Percentiles rank a stretch among this genome's conserved stretches.
phyloP scores from a whole-genome alignment of 2,888 invertebrate genomes.

The Pachymerium ferrugineum region DNA sequence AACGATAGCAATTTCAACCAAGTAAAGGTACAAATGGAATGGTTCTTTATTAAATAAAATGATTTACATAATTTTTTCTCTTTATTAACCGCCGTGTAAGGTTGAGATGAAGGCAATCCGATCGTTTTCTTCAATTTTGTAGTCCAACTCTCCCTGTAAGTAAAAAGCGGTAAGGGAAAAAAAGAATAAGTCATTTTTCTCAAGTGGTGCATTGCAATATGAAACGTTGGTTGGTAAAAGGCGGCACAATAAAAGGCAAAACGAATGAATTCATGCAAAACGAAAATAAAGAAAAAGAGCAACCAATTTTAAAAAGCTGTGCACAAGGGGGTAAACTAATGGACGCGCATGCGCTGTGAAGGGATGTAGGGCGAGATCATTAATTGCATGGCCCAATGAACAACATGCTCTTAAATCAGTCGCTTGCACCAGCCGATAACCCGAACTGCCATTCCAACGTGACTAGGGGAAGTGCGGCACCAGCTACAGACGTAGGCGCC shows the following conservation, averaged over 20 bases:
- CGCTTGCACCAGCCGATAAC: constrained; percentile 16
- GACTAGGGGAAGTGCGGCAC: background rate
- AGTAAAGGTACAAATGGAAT: background rate
- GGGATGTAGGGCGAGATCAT: constrained; percentile 21
- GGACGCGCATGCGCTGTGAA: constrained; percentile 11
- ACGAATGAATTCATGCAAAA: constrained; percentile 10
- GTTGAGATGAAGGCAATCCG: constrained; percentile 52
- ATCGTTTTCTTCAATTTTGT: constrained; percentile 48
- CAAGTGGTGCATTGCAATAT: background rate
- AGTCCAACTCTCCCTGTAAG: constrained; percentile 49
- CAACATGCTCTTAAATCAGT: constrained; percentile 28
- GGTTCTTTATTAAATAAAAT: background rate
- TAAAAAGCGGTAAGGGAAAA: constrained; percentile 33
- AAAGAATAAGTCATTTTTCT: constrained; percentile 22
- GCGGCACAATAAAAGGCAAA: constrained; percentile 1
- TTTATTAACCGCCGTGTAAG: constrained; percentile 50
- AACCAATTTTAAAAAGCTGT: constrained; percentile 16
- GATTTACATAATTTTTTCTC: constrained; percentile 15
- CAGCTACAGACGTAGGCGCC: background rate
- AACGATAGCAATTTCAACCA: background rate
- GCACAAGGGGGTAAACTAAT: constrained; percentile 17
- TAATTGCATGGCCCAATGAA: constrained; percentile 23
- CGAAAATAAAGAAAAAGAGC: background rate
- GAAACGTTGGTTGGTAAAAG: background rate
- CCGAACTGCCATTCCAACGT: constrained; percentile 13